Conservation (phyloP, 37 sponge, comb jelly and placozoan species). For the Spongilla lacustris region DNA sequence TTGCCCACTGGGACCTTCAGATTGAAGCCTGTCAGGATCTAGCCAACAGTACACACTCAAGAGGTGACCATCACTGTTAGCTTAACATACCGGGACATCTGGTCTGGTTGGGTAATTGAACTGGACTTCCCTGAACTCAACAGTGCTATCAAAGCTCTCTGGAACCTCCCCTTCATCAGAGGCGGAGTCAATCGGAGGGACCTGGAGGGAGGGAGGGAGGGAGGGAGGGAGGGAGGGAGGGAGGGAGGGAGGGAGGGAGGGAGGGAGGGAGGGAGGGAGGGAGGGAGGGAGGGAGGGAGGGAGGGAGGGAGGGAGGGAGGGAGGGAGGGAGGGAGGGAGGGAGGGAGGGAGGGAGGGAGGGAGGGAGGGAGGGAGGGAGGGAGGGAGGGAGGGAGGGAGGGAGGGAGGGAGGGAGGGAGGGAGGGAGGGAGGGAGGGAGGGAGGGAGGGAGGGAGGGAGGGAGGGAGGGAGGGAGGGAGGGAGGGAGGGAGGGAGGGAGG, state of each 20-base stretch:
- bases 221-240: not conserved
- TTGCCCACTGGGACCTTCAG: conserved; percentile 55
- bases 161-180: conserved; percentile 51
- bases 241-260: not conserved
- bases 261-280: not conserved
- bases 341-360: not conserved
- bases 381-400: not conserved
- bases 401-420: not conserved
- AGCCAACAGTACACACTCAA: not conserved
- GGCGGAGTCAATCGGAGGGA: conserved; percentile 30
- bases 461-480: no score
- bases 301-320: not conserved
- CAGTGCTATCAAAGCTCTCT: conserved; percentile 3
- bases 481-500: no score
- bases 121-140: conserved; percentile 57
- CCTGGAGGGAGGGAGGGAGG: not conserved
- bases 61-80: not conserved
- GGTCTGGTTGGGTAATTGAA: conserved; percentile 56
- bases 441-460: conserved; percentile 3
- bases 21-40: conserved; percentile 61
- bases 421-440: not conserved
- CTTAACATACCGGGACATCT: conserved; percentile 11
- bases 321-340: not conserved
- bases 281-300: not conserved
- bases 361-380: not conserved